A percentile compares a stretch with the other conserved stretches of the same genome.
Evolutionary conservation across 2,797 vertebrate genomes (phyloP).

Genomic region (Sebastolobus alascanus): DNA sequence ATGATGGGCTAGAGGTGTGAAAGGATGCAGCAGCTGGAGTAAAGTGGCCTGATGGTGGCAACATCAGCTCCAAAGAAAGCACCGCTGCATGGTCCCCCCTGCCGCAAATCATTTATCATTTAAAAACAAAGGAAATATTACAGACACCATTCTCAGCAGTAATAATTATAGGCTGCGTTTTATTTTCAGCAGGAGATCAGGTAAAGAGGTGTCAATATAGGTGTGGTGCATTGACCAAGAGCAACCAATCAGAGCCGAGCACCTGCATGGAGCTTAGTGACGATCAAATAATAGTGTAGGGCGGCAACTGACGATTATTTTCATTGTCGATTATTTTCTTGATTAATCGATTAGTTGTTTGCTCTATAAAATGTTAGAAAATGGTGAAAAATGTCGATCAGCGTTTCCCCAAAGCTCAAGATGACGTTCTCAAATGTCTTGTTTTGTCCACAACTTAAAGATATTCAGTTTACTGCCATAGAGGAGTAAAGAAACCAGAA

Average conservation of each 20-base stretch:
- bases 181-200: background rate
- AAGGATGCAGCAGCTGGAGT: conserved; percentile 31
- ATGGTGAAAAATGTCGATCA: too few species aligned
- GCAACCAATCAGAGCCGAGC: conserved; percentile 18
- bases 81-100: background rate
- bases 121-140: background rate
- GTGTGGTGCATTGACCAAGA: background rate
- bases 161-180: background rate
- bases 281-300: background rate
- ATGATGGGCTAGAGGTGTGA: conserved; percentile 49
- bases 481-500: too few species aligned
- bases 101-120: background rate
- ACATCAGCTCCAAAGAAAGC: conserved; percentile 12
- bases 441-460: too few species aligned
- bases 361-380: too few species aligned
- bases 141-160: background rate
- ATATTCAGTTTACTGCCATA: too few species aligned
- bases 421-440: too few species aligned
- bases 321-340: too few species aligned
- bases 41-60: conserved; percentile 19
- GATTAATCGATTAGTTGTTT: too few species aligned
- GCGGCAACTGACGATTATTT: too few species aligned
- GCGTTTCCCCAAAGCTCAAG: too few species aligned
- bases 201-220: background rate
- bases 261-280: background rate